A percentile compares a stretch with the other conserved stretches of the same genome.
Conservation (phyloP, 2,888 invertebrate species). For the Campopleginae sp. region DNA sequence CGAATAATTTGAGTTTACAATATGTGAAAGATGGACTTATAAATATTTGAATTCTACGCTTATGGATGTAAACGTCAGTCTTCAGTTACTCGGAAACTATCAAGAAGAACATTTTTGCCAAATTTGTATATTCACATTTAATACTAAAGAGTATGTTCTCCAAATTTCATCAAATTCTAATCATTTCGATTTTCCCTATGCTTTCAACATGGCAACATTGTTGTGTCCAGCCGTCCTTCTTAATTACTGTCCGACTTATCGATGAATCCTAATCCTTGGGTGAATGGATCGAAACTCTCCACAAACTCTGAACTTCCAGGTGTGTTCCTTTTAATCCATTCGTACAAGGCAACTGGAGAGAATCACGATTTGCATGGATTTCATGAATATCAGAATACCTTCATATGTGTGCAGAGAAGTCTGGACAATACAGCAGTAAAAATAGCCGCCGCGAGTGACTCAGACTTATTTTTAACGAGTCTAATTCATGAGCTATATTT, state of each 20-base stretch:
- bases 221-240: no score
- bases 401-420: conserved; percentile 1
- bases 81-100: no score
- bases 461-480: not conserved
- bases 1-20: no score
- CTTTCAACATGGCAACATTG: no score
- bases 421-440: not conserved
- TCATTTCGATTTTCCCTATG: no score
- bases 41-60: not conserved
- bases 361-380: conserved; percentile 81
- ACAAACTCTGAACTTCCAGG: conserved; percentile 70
- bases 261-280: conserved; percentile 76
- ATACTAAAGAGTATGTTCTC: no score
- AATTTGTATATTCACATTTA: no score
- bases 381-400: conserved; percentile 67
- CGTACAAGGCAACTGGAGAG: conserved; percentile 74
- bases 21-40: no score
- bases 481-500: no score
- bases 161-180: no score
- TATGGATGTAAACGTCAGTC: conserved; percentile 66
- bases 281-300: conserved; percentile 71
- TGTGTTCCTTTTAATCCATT: conserved; percentile 82
- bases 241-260: conserved; percentile 74
- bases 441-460: not conserved
- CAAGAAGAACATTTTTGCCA: no score